Evolutionary conservation across 2,888 invertebrate species (phyloP).

Genomic region (Dynastes hyllus): DNA sequence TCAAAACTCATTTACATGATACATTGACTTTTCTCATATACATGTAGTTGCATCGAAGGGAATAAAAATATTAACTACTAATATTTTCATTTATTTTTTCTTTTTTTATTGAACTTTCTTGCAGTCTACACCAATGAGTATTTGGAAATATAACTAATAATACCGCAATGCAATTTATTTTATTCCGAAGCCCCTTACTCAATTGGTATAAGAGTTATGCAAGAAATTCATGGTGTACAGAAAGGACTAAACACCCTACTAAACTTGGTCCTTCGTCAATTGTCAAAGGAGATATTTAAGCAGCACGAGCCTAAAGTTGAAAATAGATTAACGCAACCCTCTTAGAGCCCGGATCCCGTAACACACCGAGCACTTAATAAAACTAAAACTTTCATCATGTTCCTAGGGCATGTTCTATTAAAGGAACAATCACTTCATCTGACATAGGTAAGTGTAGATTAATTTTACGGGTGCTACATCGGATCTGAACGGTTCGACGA

Average conservation of each 20-base stretch:
- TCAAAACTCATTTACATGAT: too few relatives aligned
- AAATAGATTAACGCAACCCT: slow-evolving; percentile 13
- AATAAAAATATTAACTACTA: too few relatives aligned
- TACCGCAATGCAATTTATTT: neutral
- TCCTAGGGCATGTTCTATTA: slow-evolving; percentile 27
- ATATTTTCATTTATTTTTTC: too few relatives aligned
- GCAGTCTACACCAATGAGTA: too few relatives aligned
- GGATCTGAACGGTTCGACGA: neutral
- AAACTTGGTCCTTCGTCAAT: slow-evolving; percentile 24
- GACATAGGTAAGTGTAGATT: slow-evolving; percentile 35
- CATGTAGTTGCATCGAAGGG: too few relatives aligned
- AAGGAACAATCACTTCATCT: slow-evolving; percentile 29
- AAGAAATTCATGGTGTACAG: too few relatives aligned
- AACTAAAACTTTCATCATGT: slow-evolving; percentile 29
- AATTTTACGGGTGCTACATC: slow-evolving; percentile 17
- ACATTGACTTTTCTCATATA: too few relatives aligned
- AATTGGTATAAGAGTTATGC: too few relatives aligned
- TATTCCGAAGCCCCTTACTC: too few relatives aligned
- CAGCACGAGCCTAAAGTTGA: neutral
- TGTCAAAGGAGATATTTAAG: slow-evolving; percentile 37
- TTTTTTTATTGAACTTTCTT: too few relatives aligned
- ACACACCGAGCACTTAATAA: slow-evolving; percentile 33
- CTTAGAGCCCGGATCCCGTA: neutral
- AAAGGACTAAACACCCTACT: too few relatives aligned
- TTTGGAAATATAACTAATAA: too few relatives aligned